A percentile compares a stretch with the other conserved stretches of the same genome.
Evolutionary conservation across 2,888 invertebrate species (phyloP).

Genomic region (Branchellion lobata): DNA sequence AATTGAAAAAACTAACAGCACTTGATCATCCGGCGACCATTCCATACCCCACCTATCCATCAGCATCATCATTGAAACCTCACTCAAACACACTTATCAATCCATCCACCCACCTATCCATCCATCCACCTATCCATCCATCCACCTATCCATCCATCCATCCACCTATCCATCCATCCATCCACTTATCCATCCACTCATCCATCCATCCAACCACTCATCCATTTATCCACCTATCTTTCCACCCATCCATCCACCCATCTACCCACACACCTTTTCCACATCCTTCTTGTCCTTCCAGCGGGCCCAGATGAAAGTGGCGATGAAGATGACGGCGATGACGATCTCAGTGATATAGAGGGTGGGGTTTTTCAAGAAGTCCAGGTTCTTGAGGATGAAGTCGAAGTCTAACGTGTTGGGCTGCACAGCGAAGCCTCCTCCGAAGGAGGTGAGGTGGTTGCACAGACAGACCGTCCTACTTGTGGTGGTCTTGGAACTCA

Average conservation of each 20-base stretch:
- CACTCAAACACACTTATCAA: too few relatives aligned
- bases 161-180: not conserved
- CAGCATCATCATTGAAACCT: too few relatives aligned
- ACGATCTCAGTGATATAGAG: slow-evolving; percentile 64
- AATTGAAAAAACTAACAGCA: too few relatives aligned
- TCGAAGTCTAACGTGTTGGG: slow-evolving; percentile 65
- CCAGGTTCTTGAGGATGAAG: slow-evolving; percentile 63
- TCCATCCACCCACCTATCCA: too few relatives aligned
- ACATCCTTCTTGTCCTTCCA: slow-evolving; percentile 62
- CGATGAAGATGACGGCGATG: slow-evolving; percentile 59
- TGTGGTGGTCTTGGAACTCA: slow-evolving; percentile 51
- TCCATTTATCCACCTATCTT: not conserved
- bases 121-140: too few relatives aligned
- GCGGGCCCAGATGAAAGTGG: slow-evolving; percentile 62
- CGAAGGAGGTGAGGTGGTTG: slow-evolving; percentile 63
- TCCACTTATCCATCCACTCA: not conserved
- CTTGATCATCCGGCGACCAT: too few relatives aligned
- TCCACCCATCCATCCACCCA: not conserved
- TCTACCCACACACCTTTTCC: slow-evolving; percentile 60
- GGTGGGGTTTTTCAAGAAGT: slow-evolving; percentile 63
- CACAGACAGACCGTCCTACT: slow-evolving; percentile 55
- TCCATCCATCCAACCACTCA: not conserved
- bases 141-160: too few relatives aligned
- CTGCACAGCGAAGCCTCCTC: slow-evolving; percentile 63
- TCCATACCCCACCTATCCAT: too few relatives aligned